These are phyloP conservation scores for Shargacucullia verbasci DNA, from an alignment of 2,888 invertebrate genomes.

Conservation along the genomic window DNA sequence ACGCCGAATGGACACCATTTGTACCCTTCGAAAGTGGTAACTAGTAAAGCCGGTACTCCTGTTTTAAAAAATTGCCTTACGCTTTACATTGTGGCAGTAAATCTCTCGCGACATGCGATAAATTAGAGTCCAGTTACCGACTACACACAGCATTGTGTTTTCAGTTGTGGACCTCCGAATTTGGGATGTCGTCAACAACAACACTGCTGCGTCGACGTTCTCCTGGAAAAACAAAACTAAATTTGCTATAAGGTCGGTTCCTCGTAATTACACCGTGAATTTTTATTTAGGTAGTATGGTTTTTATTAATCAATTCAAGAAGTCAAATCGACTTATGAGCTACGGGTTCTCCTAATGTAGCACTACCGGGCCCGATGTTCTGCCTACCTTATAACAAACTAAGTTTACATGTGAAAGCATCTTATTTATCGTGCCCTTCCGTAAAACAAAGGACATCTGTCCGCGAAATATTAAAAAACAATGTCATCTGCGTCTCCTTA, in stretches of 20 bases:
- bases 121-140: slow-evolving; percentile 71
- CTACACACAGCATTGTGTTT: slow-evolving; percentile 42
- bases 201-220: slow-evolving; percentile 20
- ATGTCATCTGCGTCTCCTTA: slow-evolving; percentile 31
- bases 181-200: slow-evolving; percentile 31
- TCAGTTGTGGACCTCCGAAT: slow-evolving; percentile 35
- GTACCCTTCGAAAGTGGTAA: slow-evolving; percentile 50
- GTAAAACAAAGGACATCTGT: slow-evolving; percentile 21
- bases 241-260: background rate
- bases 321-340: too few species aligned
- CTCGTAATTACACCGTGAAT: too few species aligned
- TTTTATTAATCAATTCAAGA: too few species aligned
- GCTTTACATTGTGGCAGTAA: slow-evolving; percentile 68
- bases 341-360: too few species aligned
- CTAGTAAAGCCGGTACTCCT: slow-evolving; percentile 53
- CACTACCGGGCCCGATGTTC: too few species aligned
- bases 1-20: slow-evolving; percentile 40
- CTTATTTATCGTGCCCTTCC: slow-evolving; percentile 8
- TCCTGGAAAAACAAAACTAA: slow-evolving; percentile 25
- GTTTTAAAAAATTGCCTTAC: slow-evolving; percentile 66
- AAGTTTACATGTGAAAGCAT: too few species aligned
- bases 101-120: slow-evolving; percentile 71
- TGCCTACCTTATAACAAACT: too few species aligned
- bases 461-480: slow-evolving; percentile 40
- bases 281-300: too few species aligned